phyloP scores from a whole-genome alignment of 1,140 invertebrate species.

The Drosophila athabasca region DNA sequence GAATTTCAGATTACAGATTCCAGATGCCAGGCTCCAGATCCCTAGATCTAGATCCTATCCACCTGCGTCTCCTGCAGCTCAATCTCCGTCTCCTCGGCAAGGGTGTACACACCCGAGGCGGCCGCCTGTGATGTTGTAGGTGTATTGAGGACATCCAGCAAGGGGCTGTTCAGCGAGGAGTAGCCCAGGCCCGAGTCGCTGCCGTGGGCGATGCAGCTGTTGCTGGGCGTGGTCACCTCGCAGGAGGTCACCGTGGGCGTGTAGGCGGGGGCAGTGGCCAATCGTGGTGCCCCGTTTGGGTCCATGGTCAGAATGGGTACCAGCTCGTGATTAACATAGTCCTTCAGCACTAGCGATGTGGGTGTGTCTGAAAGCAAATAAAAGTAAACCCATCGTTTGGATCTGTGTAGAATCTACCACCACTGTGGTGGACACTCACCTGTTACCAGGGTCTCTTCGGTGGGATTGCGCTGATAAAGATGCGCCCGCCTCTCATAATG shows the following conservation, averaged over 20 bases:
- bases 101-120: conserved; percentile 85
- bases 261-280: conserved; percentile 32
- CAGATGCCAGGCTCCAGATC: conserved; percentile 27
- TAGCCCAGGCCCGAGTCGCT: conserved; percentile 40
- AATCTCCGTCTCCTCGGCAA: conserved; percentile 87
- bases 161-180: conserved; percentile 55
- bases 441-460: conserved; percentile 86
- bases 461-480: conserved; percentile 87
- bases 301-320: conserved; percentile 83
- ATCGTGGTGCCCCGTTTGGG: conserved; percentile 64
- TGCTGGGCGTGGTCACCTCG: conserved; percentile 31
- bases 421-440: conserved; percentile 37
- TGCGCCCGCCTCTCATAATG: conserved; percentile 86
- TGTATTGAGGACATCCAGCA: conserved; percentile 65
- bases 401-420: too few relatives aligned
- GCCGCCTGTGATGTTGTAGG: conserved; percentile 49
- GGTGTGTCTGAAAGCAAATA: conserved; percentile 84
- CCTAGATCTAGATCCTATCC: conserved; percentile 72
- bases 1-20: conserved; percentile 23
- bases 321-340: conserved; percentile 81
- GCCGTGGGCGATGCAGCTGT: conserved; percentile 40
- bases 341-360: conserved; percentile 85
- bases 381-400: too few relatives aligned
- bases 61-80: conserved; percentile 84
- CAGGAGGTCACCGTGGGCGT: conserved; percentile 4